A percentile compares a stretch with the other conserved stretches of the same genome.
Conservation (phyloP, 2,113 vertebrate genomes). For the Scophthalmus maximus region DNA sequence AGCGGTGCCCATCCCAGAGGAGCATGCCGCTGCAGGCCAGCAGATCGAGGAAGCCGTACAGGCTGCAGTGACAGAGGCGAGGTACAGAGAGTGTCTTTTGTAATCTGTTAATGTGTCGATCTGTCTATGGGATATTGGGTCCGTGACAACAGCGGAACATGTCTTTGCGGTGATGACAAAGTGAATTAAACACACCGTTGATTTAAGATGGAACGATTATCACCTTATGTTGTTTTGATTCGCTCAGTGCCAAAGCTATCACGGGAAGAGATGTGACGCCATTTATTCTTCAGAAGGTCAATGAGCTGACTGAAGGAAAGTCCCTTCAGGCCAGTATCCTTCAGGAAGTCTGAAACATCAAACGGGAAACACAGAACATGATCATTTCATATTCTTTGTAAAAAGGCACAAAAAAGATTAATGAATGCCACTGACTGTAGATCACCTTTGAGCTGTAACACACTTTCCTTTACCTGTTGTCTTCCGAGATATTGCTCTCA, state of each 20-base stretch:
- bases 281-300: slow-evolving; percentile 87
- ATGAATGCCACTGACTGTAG: not conserved
- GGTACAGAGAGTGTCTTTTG: slow-evolving; percentile 66
- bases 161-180: too few species aligned
- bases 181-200: not conserved
- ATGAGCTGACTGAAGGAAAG: slow-evolving; percentile 85
- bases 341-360: slow-evolving; percentile 30
- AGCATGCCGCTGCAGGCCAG: slow-evolving; percentile 81
- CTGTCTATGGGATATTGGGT: slow-evolving; percentile 7
- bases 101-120: not conserved
- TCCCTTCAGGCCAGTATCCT: slow-evolving; percentile 91
- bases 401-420: not conserved
- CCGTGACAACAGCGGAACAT: too few species aligned
- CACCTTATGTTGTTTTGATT: slow-evolving; percentile 19
- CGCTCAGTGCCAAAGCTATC: slow-evolving; percentile 80
- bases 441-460: not conserved
- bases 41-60: slow-evolving; percentile 86
- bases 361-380: not conserved
- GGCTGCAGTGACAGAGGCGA: slow-evolving; percentile 83
- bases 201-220: too few species aligned
- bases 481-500: slow-evolving; percentile 87
- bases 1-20: slow-evolving; percentile 88
- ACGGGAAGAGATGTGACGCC: slow-evolving; percentile 89
- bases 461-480: slow-evolving; percentile 42
- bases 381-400: slow-evolving; percentile 6